Percentiles rank a stretch among this genome's conserved stretches.
phyloP scores from a whole-genome alignment of 2,113 vertebrate species.

The Dryoscopus gambensis region DNA sequence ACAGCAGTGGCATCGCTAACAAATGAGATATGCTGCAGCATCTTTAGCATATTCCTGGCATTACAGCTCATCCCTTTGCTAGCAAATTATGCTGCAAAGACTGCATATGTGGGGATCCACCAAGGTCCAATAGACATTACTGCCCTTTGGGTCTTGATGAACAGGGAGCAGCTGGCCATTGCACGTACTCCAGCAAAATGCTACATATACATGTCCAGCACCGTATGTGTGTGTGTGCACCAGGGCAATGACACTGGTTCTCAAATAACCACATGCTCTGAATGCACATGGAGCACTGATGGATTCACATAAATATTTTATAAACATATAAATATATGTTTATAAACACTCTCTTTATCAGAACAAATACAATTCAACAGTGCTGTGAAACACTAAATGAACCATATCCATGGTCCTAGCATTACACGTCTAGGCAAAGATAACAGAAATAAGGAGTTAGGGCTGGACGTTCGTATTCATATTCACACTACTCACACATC shows the following conservation, averaged over 20 bases:
- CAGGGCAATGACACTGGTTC: neutral
- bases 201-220: neutral
- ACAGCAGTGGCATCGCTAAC: neutral
- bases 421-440: rapidly evolving
- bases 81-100: neutral
- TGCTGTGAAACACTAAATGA: neutral
- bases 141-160: neutral
- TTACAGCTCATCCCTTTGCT: neutral
- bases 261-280: neutral
- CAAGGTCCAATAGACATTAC: neutral
- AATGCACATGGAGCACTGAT: neutral
- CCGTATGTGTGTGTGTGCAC: neutral
- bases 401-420: neutral
- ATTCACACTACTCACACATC: neutral
- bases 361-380: neutral
- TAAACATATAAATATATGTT: too few relatives aligned
- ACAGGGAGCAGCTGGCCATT: neutral
- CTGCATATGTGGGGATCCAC: neutral
- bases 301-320: neutral
- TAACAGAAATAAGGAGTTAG: neutral
- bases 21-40: slow-evolving; percentile 24
- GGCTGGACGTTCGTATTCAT: neutral
- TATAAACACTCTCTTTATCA: neutral
- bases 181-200: neutral
- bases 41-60: slow-evolving; percentile 4